Evolutionary conservation across 2,113 vertebrate species (phyloP), one percentile per base, ranked within the genome.

Genomic region (Romanogobio albipinnatus): DNA sequence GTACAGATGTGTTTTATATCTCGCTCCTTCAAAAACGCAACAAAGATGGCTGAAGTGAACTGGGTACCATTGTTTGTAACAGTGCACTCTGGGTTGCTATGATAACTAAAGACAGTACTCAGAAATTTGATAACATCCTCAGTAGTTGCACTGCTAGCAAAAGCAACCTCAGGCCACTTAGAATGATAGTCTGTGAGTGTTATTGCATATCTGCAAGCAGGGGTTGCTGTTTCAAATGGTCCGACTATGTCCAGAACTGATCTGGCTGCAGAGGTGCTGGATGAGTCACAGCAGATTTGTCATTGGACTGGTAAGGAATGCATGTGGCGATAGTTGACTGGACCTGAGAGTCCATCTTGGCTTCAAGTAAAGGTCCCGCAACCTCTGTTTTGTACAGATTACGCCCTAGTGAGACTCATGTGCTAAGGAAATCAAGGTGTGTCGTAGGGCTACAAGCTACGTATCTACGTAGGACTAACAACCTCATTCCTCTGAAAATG

Each of bases 81-180:
- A 29, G 84, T 29, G 14, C 26, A 5, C 33, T 76, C 61, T 26
- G 74, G 75, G 8, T 86, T 78, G 24, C 73, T 81, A 58, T 86
- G 29, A 36, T 4, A 17, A 15, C 58, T 49, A 71, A 86, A 86
- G 4, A 84, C 29, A 9, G 49, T 79, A 45, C 36, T 26, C 53
- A 73, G 53, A 43, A 87, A 84, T 61, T 64, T 51, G 15, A 29
- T 19, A n/a, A 84, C 11, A 5, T 66, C 61, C 7, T 47, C 53
- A 47, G 86, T 74, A 61, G 82, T 84, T 13, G 51, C 58, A 36
- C 47, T 61, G 3, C 39, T n/a, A 24, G 82, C 14, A 49, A 87
- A 86, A 15, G 59, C 85, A 53, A 70, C 33, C 58, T 71, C 85
- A 22, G 80, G 79, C 80, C 85, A 82, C 61, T 86, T 83, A 10